A percentile compares a stretch with the other conserved stretches of the same genome.
Evolutionary conservation across 2,113 vertebrate species (phyloP).

Genomic region (Phoxinus phoxinus): DNA sequence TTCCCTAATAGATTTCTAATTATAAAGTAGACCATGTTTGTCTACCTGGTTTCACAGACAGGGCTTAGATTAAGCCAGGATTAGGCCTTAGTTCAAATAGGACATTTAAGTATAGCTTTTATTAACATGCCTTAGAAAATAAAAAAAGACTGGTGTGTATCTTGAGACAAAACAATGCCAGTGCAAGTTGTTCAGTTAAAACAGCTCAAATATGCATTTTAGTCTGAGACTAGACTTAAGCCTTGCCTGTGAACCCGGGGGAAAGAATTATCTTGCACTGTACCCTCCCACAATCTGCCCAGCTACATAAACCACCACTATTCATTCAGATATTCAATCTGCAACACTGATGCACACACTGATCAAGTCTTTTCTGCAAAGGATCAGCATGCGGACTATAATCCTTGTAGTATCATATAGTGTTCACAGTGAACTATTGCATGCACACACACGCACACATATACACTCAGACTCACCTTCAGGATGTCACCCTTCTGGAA

Average conservation of each 20-base stretch:
- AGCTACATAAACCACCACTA: slow-evolving; percentile 9
- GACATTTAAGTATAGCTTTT: no score
- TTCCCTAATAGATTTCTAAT: background rate
- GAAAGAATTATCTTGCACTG: background rate
- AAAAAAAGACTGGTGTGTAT: no score
- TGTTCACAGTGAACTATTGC: background rate
- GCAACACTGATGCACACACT: background rate
- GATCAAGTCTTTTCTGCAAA: background rate
- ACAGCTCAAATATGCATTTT: no score
- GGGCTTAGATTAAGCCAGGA: no score
- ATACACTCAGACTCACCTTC: slow-evolving; percentile 78
- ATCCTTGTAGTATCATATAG: background rate
- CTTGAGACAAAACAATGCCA: no score
- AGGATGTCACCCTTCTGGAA: slow-evolving; percentile 88
- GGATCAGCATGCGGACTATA: background rate
- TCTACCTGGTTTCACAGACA: no score
- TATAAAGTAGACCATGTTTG: background rate
- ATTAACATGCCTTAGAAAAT: no score
- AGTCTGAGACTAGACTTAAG: no score
- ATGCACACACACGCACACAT: slow-evolving; percentile 35
- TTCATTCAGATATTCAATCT: background rate
- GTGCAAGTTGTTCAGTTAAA: no score
- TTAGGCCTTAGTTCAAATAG: no score
- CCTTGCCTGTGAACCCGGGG: no score
- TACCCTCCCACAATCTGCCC: background rate